phyloP scores from a whole-genome alignment of 2,888 invertebrate species.

The Scrobipalpa atriplicella region DNA sequence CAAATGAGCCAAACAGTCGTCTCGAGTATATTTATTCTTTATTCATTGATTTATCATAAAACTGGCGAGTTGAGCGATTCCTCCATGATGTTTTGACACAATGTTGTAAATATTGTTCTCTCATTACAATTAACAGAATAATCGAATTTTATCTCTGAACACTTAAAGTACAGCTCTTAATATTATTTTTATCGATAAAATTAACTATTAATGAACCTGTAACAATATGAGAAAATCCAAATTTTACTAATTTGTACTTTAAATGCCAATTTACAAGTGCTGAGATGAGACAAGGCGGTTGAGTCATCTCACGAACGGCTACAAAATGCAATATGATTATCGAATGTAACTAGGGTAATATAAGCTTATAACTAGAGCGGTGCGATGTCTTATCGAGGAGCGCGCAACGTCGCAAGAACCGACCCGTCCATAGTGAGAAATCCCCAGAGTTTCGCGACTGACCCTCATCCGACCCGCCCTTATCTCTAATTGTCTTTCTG shows the following conservation, averaged over 20 bases:
- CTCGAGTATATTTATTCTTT: constrained; percentile 7
- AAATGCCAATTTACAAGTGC: constrained; percentile 81
- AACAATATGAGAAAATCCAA: constrained; percentile 81
- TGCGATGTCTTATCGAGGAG: constrained; percentile 82
- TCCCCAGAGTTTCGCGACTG: constrained; percentile 80
- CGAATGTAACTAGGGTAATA: constrained; percentile 67
- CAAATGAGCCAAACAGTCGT: constrained; percentile 30
- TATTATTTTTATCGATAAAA: constrained; percentile 74
- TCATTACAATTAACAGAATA: constrained; percentile 72
- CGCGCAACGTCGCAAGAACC: constrained; percentile 73
- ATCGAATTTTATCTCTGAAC: constrained; percentile 78
- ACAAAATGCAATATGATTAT: constrained; percentile 70
- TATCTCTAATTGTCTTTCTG: constrained; percentile 82
- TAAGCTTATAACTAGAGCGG: constrained; percentile 79
- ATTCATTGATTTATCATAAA: constrained; percentile 22
- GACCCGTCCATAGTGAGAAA: constrained; percentile 81
- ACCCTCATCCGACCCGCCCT: constrained; percentile 77
- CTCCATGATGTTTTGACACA: constrained; percentile 58
- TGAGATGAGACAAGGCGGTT: constrained; percentile 73
- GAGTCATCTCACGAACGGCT: constrained; percentile 73
- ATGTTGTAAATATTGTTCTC: constrained; percentile 59
- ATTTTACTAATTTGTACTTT: constrained; percentile 83
- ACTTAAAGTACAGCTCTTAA: constrained; percentile 83
- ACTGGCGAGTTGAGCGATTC: constrained; percentile 39
- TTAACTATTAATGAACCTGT: constrained; percentile 82